Base-by-base conservation (phyloP, 2,888 invertebrate species). In the Alloscopus bannaensis region DNA sequence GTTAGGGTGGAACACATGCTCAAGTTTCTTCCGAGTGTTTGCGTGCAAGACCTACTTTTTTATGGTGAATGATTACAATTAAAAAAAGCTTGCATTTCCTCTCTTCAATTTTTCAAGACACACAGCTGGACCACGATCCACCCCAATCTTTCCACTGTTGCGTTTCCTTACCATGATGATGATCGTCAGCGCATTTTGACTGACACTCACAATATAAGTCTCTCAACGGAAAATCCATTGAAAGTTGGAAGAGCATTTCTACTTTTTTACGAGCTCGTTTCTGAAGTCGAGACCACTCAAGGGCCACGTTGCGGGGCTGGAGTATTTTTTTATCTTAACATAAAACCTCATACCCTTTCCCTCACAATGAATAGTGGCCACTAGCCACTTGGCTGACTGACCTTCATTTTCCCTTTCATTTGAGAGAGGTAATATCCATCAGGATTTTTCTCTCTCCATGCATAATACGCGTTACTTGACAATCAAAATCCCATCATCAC, bases 341-440 rank as follows among this genome's bases (percentile, higher is more conserved):
- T 22, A 8, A 59, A 52, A 64, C 40, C 18, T 70, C n/a, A 42
- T 72, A 22, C 24, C 29, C 47, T 45, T n/a, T 40, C 40, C 40
- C 28, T 70, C 36, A 36, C n/a, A 36, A 16, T 45, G 18, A 45
- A 45, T n/a, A 45, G 18, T 20, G 13, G 36, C 26, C 45, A 45
- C 28, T 57, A 55, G 73, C 65, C 31, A 29, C 28, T 47, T 45
- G 45, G 62, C 29, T 6, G 28, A 60, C 64, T 78, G 78, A 78
- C 78, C 78, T 78, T 78, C 70, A 78, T 70, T 78, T 78, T 78
- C 78, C 78, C 78, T 78, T 78, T 78, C 78, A 59, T 78, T 71
- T 42, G n/a, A n/a, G n/a, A n/a, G n/a, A n/a, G n/a, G n/a, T n/a
- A n/a, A n/a, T n/a, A n/a, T n/a, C n/a, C n/a, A n/a, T n/a, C n/a